Base-by-base conservation (phyloP, 64 coral and sea anemone species). In the Porites australiensis region DNA sequence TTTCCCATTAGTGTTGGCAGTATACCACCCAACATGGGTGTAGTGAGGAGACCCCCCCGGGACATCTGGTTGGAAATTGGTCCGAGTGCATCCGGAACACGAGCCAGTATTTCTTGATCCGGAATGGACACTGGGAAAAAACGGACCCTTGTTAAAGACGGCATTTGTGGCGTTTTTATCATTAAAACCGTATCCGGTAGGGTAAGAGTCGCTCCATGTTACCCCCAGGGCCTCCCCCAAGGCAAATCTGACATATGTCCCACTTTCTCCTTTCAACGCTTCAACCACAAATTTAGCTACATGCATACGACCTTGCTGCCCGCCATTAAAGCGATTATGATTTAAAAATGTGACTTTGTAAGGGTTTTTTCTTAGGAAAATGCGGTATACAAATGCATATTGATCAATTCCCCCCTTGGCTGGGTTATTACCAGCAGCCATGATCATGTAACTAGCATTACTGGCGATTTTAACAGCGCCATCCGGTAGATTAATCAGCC, bases 381-480 rank as follows among this genome's bases (percentile, higher is more conserved):
- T 94, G 13, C 93, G 63, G 71, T 92, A 98, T 44, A 98, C 89
- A 72, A 94, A 86, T 60, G 77, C 55, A 73, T 94, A 98, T 16
- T 74, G 23, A 58, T 94, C 78, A 46, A 98, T 98, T 47, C 93
- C 96, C 46, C 92, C 95, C 14, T 15, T 87, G 15, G 46, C 51
- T 13, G 96, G 96, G 67, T 98, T 95, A 67, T 89, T 92, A 53
- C 96, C 96, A 15, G 89, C 96, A 13, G 96, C 96, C 96, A 98
- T 98, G 4, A 98, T 94, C 96, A 98, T 98, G 46, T 91, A 89
- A 14, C 58, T 47, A 54, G 96, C 96, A 13, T 82, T 88, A 53
- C 79, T 79, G 1, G 92, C 92, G 55, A 98, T 88, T 44, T 91
- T 90, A 18, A 98, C 86, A 10, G 96, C 96, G 13, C 89, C 96